Evolutionary conservation across 2,888 invertebrate species (phyloP), one percentile per base, ranked within the genome.

Genomic region (Macaria notata): DNA sequence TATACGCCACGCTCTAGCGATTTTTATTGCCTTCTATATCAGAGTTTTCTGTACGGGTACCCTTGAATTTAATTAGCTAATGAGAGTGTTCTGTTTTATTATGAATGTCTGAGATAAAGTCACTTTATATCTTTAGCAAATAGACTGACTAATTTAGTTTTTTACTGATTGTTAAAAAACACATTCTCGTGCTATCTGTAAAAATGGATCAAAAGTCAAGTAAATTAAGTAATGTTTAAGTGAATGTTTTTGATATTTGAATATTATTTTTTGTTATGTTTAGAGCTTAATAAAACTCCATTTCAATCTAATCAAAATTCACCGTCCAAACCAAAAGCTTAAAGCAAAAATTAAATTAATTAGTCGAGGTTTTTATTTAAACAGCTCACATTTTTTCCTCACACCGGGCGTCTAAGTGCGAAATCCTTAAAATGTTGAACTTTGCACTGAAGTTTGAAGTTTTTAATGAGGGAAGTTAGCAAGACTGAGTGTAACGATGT

Each of bases 381-480:
- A 49, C 31, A 30, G 42, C 31, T 7, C 31, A 33, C 39, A 43
- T 19, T 42, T 33, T 48, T 43, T 36, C n/a, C 5, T 3, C 8
- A 39, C 30, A 31, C 46, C 39, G 30, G 33, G 39, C 39, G n/a
- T 38, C 46, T 53, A 54, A 52, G 38, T 42, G 49, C 36, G 29
- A 54, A 59, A 54, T 51, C 54, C 46, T 54, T 50, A 51, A 54
- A 53, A 51, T 46, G 36, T 49, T 47, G 50, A 58, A 47, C 33
- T 59, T 51, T 45, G 9, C 30, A 47, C 19, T 19, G 51, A 56
- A 61, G 54, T 61, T 61, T 19, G 51, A 56, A 61, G 54, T 61
- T 61, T 56, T 57, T 61, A 57, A 61, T 61, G 56, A 61, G 54
- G 3, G 29, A 61, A 61, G 56, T 61, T 61, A 36, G 49, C 9